Conservation (phyloP, 2,113 vertebrate species). For the Meles meles region DNA sequence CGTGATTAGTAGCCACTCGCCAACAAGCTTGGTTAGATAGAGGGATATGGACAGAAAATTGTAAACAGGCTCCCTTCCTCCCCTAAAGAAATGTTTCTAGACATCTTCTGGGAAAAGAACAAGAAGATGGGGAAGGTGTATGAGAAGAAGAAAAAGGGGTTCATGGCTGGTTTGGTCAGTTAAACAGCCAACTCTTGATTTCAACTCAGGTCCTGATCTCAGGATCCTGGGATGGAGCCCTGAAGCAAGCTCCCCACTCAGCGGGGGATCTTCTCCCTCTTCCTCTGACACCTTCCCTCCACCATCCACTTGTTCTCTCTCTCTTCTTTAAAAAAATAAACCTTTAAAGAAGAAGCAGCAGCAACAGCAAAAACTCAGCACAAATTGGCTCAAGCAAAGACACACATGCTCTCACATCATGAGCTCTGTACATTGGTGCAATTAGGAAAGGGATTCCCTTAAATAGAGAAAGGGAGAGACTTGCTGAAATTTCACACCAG, state of each 20-base stretch:
- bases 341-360: background rate
- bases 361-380: background rate
- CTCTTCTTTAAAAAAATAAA: background rate
- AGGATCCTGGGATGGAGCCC: background rate
- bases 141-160: background rate
- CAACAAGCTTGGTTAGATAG: no score
- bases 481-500: background rate
- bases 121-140: background rate
- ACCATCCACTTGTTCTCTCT: background rate
- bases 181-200: background rate
- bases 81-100: background rate
- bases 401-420: background rate
- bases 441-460: background rate
- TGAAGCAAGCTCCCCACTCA: rapidly evolving
- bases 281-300: background rate
- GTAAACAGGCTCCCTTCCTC: background rate
- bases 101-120: background rate
- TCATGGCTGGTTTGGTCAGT: background rate
- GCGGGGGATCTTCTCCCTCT: background rate
- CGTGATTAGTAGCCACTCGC: no score
- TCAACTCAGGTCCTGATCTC: background rate
- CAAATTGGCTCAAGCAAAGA: background rate
- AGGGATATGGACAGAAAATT: background rate
- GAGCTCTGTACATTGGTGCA: background rate
- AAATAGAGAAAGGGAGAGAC: background rate